Evolutionary conservation across 2,888 invertebrate species (phyloP).

Genomic region (Ectemnius lituratus): DNA sequence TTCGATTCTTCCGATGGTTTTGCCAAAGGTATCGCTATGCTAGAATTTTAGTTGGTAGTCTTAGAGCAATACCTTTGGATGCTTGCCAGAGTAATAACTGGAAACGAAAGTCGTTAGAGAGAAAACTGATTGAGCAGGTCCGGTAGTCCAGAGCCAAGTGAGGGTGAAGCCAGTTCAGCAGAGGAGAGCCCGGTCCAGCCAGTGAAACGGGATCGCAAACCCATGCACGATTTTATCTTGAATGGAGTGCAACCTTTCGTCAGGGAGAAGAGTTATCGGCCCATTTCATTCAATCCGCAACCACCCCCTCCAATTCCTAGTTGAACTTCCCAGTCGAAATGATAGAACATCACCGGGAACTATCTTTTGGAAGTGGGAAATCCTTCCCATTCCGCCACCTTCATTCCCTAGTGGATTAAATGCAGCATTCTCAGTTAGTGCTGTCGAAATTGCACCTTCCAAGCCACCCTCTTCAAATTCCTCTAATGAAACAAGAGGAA

Average conservation of each 20-base stretch:
- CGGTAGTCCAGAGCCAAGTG: constrained; percentile 67
- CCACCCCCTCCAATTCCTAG: constrained; percentile 61
- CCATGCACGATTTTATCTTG: constrained; percentile 63
- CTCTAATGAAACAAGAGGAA: not conserved
- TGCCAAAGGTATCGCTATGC: not conserved
- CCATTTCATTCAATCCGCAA: constrained; percentile 77
- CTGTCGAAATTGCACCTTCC: too few species aligned
- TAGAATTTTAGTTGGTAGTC: too few species aligned
- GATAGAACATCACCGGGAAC: not conserved
- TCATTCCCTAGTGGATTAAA: not conserved
- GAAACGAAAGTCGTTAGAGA: constrained; percentile 47
- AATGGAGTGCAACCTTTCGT: constrained; percentile 75
- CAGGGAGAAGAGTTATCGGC: constrained; percentile 76
- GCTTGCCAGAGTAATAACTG: constrained; percentile 8
- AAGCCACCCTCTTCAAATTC: not conserved
- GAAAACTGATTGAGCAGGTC: constrained; percentile 66
- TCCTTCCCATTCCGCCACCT: not conserved
- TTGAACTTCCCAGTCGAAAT: constrained; percentile 19
- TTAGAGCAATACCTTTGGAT: too few species aligned
- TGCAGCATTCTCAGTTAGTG: too few species aligned
- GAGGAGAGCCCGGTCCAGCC: constrained; percentile 67
- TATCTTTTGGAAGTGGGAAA: too few species aligned
- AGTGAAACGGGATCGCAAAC: constrained; percentile 61
- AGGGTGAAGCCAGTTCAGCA: constrained; percentile 63
- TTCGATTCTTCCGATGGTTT: constrained; percentile 8